Base-by-base conservation (phyloP, 2,888 invertebrate species). In the Cryptocheilus praepositus region DNA sequence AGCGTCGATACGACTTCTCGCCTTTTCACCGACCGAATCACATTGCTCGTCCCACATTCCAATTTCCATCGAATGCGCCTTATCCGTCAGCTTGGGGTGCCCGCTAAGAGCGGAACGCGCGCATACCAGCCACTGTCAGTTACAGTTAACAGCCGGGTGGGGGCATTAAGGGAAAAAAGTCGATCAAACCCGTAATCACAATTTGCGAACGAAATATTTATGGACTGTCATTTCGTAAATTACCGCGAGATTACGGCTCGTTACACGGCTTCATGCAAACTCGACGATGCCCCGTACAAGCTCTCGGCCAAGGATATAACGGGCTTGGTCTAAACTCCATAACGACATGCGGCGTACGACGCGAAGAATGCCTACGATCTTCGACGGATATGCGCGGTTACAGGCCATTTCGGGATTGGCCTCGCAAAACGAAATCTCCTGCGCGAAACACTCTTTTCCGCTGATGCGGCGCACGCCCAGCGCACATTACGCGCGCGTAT, bases 171-270 rank as follows among this genome's bases (percentile, higher is more conserved):
- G 4, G 56, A 18, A 43, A 1, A 11, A 52, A 64, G 59, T 67
- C 70, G 72, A 78, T 74, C 74, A 61, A 71, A 71, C 76, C 78
- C 67, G 64, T 76, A 78, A 78, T 78, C 78, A 74, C 62, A 72
- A 72, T 78, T 78, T 78, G 71, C 72, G 71, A 64, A 74, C 76
- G 70, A 78, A 78, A 78, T 78, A 78, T 78, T 78, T 76, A 78
- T 74, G 74, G 64, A 74, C 78, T 78, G 78, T 72, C 78, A 78
- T 78, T 78, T 78, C 43, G 66, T 67, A 78, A 78, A 78, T 78
- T 78, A 78, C 74, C 69, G 56, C 58, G 56, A 67, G 74, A 78
- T 78, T 78, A 72, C 67, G 65, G 76, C 78, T 78, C 74, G 76
- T 78, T 77, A 76, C 68, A 67, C 55, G 61, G 63, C 64, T 68